These are phyloP conservation scores for Volucella inanis DNA, from an alignment of 2,888 invertebrate genomes.

Conservation along the genomic window DNA sequence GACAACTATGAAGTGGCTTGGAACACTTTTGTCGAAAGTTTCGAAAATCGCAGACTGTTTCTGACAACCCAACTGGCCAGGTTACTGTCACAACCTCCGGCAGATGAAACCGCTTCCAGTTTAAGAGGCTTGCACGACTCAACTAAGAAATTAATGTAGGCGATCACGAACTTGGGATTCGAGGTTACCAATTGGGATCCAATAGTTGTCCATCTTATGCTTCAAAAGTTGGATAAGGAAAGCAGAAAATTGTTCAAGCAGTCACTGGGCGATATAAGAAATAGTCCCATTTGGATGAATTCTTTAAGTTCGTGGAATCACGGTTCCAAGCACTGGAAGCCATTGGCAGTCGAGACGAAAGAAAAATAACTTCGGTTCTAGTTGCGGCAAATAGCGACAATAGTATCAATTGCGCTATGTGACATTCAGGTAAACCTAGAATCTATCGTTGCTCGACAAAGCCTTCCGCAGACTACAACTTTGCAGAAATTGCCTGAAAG, in stretches of 20 bases:
- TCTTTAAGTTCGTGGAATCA: slow-evolving; percentile 11
- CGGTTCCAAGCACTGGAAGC: slow-evolving; percentile 26
- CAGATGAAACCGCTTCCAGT: slow-evolving; percentile 7
- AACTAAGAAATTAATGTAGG: slow-evolving; percentile 4
- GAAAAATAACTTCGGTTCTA: no score
- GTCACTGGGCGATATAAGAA: slow-evolving; percentile 27
- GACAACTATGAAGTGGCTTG: no score
- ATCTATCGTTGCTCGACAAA: no score
- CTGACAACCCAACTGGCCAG: not conserved
- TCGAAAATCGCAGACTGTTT: not conserved
- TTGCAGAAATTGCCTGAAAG: no score
- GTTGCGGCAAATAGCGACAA: no score
- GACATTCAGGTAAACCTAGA: no score
- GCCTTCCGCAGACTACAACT: no score
- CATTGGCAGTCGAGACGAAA: not conserved
- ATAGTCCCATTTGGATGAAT: slow-evolving; percentile 1
- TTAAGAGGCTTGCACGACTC: slow-evolving; percentile 18
- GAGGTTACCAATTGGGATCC: no score
- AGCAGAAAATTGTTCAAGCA: slow-evolving; percentile 25
- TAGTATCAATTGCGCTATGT: no score
- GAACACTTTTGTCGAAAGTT: no score
- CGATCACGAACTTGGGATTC: not conserved
- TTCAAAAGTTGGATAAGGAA: slow-evolving; percentile 16
- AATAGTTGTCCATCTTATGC: slow-evolving; percentile 17
- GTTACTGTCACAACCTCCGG: slow-evolving; percentile 2